A percentile compares a stretch with the other conserved stretches of the same genome.
These are phyloP conservation scores for Neopipo cinnamomea DNA, from an alignment of 2,113 vertebrate genomes.

Conservation along the genomic window DNA sequence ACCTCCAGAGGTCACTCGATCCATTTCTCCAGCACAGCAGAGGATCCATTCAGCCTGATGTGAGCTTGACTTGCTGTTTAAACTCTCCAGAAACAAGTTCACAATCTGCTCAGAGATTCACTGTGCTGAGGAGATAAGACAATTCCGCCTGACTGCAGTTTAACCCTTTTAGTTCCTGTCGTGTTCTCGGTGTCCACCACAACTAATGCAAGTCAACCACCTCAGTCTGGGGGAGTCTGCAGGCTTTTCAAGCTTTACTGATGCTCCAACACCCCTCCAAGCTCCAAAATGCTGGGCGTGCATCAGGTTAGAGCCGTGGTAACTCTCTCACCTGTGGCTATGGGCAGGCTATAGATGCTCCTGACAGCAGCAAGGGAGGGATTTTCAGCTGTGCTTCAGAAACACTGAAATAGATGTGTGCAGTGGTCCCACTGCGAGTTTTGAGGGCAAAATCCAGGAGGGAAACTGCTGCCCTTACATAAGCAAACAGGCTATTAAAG, in stretches of 20 bases:
- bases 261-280: background rate
- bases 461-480: background rate
- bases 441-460: background rate
- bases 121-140: background rate
- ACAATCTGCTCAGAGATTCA: background rate
- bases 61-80: background rate
- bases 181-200: background rate
- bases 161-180: background rate
- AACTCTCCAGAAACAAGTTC: background rate
- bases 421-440: fast-evolving
- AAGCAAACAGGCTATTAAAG: background rate
- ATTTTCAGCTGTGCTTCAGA: background rate
- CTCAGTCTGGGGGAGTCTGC: background rate
- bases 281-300: background rate
- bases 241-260: background rate
- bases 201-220: background rate
- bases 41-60: background rate
- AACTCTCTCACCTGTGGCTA: fast-evolving
- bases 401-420: background rate
- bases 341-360: background rate
- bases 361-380: background rate
- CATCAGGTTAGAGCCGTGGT: background rate
- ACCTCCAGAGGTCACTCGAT: background rate
- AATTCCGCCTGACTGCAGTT: background rate
- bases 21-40: background rate